phyloP scores from a whole-genome alignment of 2,797 vertebrate species.

The Heteromormyrus szaboi region DNA sequence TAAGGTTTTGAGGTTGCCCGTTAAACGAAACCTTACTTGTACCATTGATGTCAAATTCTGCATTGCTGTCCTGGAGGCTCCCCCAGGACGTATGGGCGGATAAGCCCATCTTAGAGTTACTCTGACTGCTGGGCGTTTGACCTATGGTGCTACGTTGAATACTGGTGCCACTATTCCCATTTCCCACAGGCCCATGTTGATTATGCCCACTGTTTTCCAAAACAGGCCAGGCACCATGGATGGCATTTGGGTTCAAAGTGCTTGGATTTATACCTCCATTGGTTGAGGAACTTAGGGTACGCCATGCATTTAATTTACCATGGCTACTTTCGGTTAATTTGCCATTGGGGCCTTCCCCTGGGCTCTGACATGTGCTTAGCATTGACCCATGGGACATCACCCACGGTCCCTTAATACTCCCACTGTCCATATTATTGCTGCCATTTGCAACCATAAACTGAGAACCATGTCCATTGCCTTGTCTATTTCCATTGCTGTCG shows the following conservation, averaged over 20 bases:
- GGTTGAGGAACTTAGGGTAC: constrained; percentile 77
- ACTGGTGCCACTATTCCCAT: constrained; percentile 74
- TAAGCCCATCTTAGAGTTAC: constrained; percentile 65
- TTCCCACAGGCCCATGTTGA: constrained; percentile 74
- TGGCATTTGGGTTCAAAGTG: constrained; percentile 93
- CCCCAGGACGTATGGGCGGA: constrained; percentile 75
- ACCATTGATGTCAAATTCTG: constrained; percentile 70
- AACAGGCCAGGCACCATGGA: constrained; percentile 92
- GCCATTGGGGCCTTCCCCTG: constrained; percentile 71
- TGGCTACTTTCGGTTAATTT: constrained; percentile 69
- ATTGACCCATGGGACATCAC: constrained; percentile 60
- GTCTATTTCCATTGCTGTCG: constrained; percentile 71
- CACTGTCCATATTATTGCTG: constrained; percentile 77
- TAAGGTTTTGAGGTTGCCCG: constrained; percentile 98
- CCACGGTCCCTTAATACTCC: constrained; percentile 74
- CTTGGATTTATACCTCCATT: constrained; percentile 94
- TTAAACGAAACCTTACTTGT: constrained; percentile 93
- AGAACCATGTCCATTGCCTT: constrained; percentile 72
- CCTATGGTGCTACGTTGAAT: constrained; percentile 83
- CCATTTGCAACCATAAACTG: constrained; percentile 56
- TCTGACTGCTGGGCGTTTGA: constrained; percentile 65
- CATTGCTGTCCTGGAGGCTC: constrained; percentile 75
- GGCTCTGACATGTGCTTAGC: constrained; percentile 71
- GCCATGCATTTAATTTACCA: constrained; percentile 78
- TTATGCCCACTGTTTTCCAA: constrained; percentile 85